A percentile compares a stretch with the other conserved stretches of the same genome.
Evolutionary conservation across 2,113 vertebrate species (phyloP).

Genomic region (Furnarius figulus): DNA sequence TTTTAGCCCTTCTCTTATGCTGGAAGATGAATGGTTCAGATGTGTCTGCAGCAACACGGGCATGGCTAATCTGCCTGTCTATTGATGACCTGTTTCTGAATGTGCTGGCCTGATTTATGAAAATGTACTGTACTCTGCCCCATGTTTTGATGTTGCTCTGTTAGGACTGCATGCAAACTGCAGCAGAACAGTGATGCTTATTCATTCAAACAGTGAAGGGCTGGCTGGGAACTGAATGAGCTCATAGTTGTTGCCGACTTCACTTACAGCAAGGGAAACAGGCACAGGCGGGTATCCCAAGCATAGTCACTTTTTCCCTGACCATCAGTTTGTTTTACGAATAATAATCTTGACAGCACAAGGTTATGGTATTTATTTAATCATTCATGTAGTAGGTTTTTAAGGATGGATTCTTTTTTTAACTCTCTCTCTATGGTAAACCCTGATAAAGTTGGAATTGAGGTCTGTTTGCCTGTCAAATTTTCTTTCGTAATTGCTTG

Average conservation of each 20-base stretch:
- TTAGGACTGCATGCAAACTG: constrained; percentile 40
- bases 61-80: not conserved
- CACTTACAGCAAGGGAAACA: not conserved
- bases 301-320: not conserved
- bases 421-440: not conserved
- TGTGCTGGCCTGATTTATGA: constrained; percentile 11
- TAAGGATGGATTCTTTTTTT: not conserved
- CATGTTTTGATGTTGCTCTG: not conserved
- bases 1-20: not conserved
- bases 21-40: not conserved
- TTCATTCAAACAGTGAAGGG: constrained; percentile 27
- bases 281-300: not conserved
- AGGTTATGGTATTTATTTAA: not conserved
- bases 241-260: not conserved
- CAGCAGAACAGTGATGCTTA: constrained; percentile 32
- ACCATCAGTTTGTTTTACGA: not conserved
- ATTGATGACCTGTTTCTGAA: not conserved
- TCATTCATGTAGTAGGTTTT: not conserved
- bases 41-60: not conserved
- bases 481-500: not conserved
- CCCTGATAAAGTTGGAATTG: not conserved
- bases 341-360: not conserved
- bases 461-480: not conserved
- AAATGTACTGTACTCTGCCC: not conserved
- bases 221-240: constrained; percentile 47